Conservation (phyloP, 1,140 invertebrate species). For the Ctenoplectra terminalis region DNA sequence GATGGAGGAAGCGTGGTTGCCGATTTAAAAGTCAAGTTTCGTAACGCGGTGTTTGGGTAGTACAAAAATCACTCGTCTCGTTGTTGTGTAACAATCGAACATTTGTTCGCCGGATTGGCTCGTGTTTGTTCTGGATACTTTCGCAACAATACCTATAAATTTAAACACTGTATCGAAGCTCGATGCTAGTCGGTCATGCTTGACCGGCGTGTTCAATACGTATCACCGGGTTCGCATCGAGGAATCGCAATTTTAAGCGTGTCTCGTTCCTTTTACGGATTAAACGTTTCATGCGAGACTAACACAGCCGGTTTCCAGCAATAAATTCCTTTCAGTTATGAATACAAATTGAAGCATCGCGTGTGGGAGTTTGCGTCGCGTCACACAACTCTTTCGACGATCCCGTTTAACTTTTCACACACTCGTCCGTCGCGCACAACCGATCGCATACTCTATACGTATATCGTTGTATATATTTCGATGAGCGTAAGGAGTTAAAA, state of each 20-base stretch:
- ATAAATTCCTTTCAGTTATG: slow-evolving; percentile 25
- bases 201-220: slow-evolving; percentile 1
- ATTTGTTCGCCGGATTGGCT: background rate
- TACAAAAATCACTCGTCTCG: background rate
- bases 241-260: background rate
- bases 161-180: slow-evolving; percentile 1
- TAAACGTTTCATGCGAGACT: background rate
- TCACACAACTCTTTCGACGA: background rate
- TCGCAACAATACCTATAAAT: slow-evolving; percentile 14
- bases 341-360: slow-evolving; percentile 25
- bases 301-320: slow-evolving; percentile 4
- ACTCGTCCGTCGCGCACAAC: background rate
- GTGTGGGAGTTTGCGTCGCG: slow-evolving; percentile 28
- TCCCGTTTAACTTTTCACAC: slow-evolving; percentile 16
- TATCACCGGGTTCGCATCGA: background rate
- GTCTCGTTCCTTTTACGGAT: background rate
- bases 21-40: background rate
- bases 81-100: slow-evolving; percentile 1
- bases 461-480: slow-evolving; percentile 35
- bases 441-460: slow-evolving; percentile 5
- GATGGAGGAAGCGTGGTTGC: background rate
- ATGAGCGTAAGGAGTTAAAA: slow-evolving; percentile 43
- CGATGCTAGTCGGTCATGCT: background rate
- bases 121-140: background rate
- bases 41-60: background rate